Conservation (phyloP, 2,113 vertebrate genomes). For the Ceyx margarethae region DNA sequence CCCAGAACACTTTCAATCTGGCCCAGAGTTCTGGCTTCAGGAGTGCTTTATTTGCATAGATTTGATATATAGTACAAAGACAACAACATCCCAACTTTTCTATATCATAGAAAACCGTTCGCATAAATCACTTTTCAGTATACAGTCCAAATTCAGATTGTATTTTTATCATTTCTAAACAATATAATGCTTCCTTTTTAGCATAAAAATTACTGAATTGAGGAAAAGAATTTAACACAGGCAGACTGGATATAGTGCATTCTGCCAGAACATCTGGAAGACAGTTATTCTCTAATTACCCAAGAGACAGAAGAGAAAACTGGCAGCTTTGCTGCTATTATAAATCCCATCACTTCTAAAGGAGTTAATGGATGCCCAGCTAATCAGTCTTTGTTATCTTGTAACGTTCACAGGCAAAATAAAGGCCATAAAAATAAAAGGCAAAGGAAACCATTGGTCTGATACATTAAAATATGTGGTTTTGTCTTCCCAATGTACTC, state of each 20-base stretch:
- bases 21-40: background rate
- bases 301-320: conserved; percentile 34
- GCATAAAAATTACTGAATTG: conserved; percentile 36
- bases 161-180: conserved; percentile 20
- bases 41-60: background rate
- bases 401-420: conserved; percentile 30
- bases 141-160: background rate
- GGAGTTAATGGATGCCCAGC: conserved; percentile 37
- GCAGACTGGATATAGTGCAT: background rate
- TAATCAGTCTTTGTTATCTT: conserved; percentile 44
- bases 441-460: background rate
- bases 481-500: background rate
- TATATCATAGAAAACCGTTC: background rate
- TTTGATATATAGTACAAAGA: background rate
- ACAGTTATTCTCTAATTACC: conserved; percentile 41
- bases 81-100: background rate
- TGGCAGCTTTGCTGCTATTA: conserved; percentile 45
- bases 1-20: background rate
- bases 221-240: background rate
- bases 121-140: background rate
- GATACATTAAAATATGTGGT: background rate
- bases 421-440: conserved; percentile 23
- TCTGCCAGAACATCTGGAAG: conserved; percentile 59
- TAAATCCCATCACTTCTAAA: conserved; percentile 34
- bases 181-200: conserved; percentile 3